These are phyloP conservation scores for Aleiodes testaceus DNA, from an alignment of 2,888 invertebrate species.

Conservation along the genomic window DNA sequence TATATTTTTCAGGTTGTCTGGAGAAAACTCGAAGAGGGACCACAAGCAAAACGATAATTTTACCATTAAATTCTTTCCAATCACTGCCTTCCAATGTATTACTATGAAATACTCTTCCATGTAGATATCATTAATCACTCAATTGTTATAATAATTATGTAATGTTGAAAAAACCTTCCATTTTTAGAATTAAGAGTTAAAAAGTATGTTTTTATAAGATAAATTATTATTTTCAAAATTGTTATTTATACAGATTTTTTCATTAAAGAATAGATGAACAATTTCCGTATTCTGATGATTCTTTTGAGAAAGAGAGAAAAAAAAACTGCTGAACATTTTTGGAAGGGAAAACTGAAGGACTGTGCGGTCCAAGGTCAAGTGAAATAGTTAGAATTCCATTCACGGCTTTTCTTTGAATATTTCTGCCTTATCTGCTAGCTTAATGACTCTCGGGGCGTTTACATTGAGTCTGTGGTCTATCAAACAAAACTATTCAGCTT, in stretches of 20 bases:
- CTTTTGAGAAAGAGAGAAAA: background rate
- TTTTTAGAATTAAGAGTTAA: constrained; percentile 51
- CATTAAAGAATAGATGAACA: constrained; percentile 11
- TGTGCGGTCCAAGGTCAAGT: constrained; percentile 37
- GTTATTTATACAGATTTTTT: constrained; percentile 18
- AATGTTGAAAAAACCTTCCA: constrained; percentile 22
- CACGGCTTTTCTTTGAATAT: constrained; percentile 29
- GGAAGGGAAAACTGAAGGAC: background rate
- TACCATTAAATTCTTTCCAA: background rate
- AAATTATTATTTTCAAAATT: constrained; percentile 25
- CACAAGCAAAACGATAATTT: constrained; percentile 74
- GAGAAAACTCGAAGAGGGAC: constrained; percentile 90
- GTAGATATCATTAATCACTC: constrained; percentile 36
- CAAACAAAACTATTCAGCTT: background rate
- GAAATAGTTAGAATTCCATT: constrained; percentile 6
- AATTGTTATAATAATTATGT: constrained; percentile 51
- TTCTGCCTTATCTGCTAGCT: constrained; percentile 34
- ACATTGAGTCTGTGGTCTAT: constrained; percentile 48
- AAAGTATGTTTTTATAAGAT: constrained; percentile 47
- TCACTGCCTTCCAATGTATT: constrained; percentile 34
- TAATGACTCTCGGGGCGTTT: constrained; percentile 59
- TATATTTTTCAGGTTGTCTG: constrained; percentile 82
- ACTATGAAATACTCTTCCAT: constrained; percentile 9
- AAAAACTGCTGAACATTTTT: background rate
- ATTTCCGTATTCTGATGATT: background rate